Base-by-base conservation (phyloP, 1,140 invertebrate species). In the Drepana arcuata region DNA sequence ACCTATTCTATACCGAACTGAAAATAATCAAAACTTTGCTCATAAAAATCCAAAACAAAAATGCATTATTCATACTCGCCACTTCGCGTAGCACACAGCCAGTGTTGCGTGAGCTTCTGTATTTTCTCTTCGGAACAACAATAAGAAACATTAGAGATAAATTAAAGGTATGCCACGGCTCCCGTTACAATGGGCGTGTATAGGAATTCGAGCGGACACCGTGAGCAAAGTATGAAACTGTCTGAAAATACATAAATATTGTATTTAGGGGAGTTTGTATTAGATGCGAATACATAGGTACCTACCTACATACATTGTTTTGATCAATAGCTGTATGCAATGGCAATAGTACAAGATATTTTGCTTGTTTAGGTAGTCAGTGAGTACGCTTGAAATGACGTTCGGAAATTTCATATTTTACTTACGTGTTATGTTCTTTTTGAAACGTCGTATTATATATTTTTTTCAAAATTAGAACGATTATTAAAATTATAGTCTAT, bases 11-110 rank as follows among this genome's bases (percentile, higher is more conserved):
- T 66, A 60, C 48, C 60, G 59, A 78, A 79, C 71, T 77, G 74
- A 77, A 82, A 79, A 82, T 82, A 79, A 82, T 79, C 74, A 82
- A 78, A 82, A 82, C 73, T 82, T 82, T 78, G 14, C 73, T 68
- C 78, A 82, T 82, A 82, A 82, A 82, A 82, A 79, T 82, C 73
- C 71, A 74, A 82, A 82, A 82, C 78, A 82, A 82, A 79, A 82
- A 82, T 82, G 72, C 78, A 82, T 82, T 79, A 82, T 82, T 82
- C 78, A 82, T 82, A 79, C 61, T 74, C 62, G 61, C 61, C 61
- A 58, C 65, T 66, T 55, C 48, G 58, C 55, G 59, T 71, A 62
- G 52, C 41, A 45, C 35, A 26, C 32, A 31, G 36, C 75, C 72
- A 71, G 27, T 39, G 13, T 64, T 67, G 41, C 34, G n/a, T 44